Percentiles rank a stretch among this genome's conserved stretches.
phyloP scores from a whole-genome alignment of 2,888 invertebrate genomes.

The Tenthredo scrophulariae region DNA sequence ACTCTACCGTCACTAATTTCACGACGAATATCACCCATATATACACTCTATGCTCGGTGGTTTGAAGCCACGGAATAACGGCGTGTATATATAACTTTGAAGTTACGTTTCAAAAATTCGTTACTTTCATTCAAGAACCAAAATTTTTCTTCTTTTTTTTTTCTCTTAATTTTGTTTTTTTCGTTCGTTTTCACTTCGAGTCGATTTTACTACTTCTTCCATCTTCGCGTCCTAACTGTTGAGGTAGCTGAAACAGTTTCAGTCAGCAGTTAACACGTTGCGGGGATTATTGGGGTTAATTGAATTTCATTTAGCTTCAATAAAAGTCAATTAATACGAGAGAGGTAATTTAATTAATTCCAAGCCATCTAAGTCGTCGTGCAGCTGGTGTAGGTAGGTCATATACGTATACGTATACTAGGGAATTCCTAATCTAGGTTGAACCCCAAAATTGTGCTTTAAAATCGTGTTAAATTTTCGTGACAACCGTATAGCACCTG shows the following conservation, averaged over 20 bases:
- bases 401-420: background rate
- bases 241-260: constrained; percentile 8
- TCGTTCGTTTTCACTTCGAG: background rate
- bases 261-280: constrained; percentile 49
- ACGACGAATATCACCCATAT: constrained; percentile 14
- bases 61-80: background rate
- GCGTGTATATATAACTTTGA: background rate
- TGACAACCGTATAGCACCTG: too few species aligned
- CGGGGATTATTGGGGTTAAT: constrained; percentile 50
- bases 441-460: constrained; percentile 9
- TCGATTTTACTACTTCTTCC: background rate
- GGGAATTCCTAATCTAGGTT: constrained; percentile 32
- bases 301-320: constrained; percentile 52
- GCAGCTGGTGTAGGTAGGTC: background rate
- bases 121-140: background rate
- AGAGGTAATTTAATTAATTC: constrained; percentile 50
- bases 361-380: constrained; percentile 19
- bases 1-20: constrained; percentile 45
- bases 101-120: background rate
- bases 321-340: constrained; percentile 51
- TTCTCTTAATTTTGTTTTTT: background rate
- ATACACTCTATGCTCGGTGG: background rate
- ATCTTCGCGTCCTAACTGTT: background rate
- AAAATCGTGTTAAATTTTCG: background rate
- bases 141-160: background rate